A percentile compares a stretch with the other conserved stretches of the same genome.
These are phyloP conservation scores for Campoletis raptor DNA, from an alignment of 2,888 invertebrate species.

Conservation along the genomic window DNA sequence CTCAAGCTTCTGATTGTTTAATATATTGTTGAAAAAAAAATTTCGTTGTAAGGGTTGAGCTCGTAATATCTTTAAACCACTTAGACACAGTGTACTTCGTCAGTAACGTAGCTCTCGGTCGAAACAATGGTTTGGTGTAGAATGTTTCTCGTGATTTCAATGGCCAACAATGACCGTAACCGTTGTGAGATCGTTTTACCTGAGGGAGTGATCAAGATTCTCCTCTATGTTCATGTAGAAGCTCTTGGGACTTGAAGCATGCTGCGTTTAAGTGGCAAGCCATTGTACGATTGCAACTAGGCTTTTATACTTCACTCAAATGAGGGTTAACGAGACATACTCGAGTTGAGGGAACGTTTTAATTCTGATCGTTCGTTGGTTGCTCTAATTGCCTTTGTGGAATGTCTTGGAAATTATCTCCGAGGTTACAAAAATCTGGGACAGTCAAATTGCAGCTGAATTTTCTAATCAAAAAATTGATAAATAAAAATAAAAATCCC, in stretches of 20 bases:
- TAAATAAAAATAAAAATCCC: too few relatives aligned
- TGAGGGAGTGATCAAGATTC: slow-evolving; percentile 50
- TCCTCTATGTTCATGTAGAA: background rate
- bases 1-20: background rate
- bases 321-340: slow-evolving; percentile 33
- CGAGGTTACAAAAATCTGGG: background rate
- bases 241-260: slow-evolving; percentile 29
- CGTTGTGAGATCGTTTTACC: slow-evolving; percentile 48
- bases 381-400: background rate
- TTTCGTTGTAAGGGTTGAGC: slow-evolving; percentile 17
- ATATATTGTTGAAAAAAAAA: slow-evolving; percentile 21
- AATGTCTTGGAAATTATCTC: background rate
- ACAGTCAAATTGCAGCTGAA: background rate
- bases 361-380: slow-evolving; percentile 11
- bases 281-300: slow-evolving; percentile 47
- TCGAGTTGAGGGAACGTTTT: slow-evolving; percentile 20
- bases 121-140: slow-evolving; percentile 1
- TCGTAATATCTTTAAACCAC: slow-evolving; percentile 34
- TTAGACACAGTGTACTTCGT: background rate
- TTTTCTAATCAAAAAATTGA: background rate
- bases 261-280: slow-evolving; percentile 50
- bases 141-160: slow-evolving; percentile 42
- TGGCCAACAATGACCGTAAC: slow-evolving; percentile 43
- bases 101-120: background rate
- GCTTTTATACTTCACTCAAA: slow-evolving; percentile 35